phyloP scores from a whole-genome alignment of 1,140 invertebrate genomes.

The Phthorimaea operculella region DNA sequence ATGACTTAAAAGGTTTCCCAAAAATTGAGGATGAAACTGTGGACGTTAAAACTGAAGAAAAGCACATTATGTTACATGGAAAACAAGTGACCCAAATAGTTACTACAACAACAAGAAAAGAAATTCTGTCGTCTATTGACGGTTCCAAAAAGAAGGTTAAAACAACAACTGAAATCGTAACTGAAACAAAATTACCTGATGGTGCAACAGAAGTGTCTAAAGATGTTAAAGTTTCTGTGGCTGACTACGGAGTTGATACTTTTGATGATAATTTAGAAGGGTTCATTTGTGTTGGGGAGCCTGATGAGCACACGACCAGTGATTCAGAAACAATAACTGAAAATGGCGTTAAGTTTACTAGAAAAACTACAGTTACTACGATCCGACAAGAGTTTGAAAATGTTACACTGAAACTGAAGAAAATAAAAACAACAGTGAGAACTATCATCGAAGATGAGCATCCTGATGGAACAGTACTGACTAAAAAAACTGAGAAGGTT shows the following conservation, averaged over 20 bases:
- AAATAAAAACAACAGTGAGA: slow-evolving; percentile 56
- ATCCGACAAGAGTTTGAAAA: slow-evolving; percentile 54
- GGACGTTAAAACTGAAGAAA: slow-evolving; percentile 45
- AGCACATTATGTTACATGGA: slow-evolving; percentile 39
- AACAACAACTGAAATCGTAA: slow-evolving; percentile 53
- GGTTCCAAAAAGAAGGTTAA: slow-evolving; percentile 48
- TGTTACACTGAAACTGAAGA: slow-evolving; percentile 32
- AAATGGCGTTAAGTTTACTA: slow-evolving; percentile 39
- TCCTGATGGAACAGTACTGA: slow-evolving; percentile 59
- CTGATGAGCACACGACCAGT: slow-evolving; percentile 31
- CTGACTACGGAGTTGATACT: slow-evolving; percentile 41
- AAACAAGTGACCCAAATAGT: slow-evolving; percentile 51
- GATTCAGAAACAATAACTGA: slow-evolving; percentile 40
- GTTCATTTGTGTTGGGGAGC: slow-evolving; percentile 39
- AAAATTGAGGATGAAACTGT: slow-evolving; percentile 46
- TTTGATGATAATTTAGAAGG: slow-evolving; percentile 52
- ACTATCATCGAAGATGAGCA: slow-evolving; percentile 56
- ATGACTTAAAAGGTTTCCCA: slow-evolving; percentile 27
- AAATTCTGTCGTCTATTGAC: slow-evolving; percentile 43
- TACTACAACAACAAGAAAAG: slow-evolving; percentile 57
- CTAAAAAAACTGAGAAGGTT: slow-evolving; percentile 60
- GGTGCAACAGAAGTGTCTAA: slow-evolving; percentile 54
- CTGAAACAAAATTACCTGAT: slow-evolving; percentile 51
- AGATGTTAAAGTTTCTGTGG: slow-evolving; percentile 58
- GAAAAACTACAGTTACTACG: slow-evolving; percentile 52